Conservation (phyloP, 92 coral and sea anemone species). For the Ricordea florida region DNA sequence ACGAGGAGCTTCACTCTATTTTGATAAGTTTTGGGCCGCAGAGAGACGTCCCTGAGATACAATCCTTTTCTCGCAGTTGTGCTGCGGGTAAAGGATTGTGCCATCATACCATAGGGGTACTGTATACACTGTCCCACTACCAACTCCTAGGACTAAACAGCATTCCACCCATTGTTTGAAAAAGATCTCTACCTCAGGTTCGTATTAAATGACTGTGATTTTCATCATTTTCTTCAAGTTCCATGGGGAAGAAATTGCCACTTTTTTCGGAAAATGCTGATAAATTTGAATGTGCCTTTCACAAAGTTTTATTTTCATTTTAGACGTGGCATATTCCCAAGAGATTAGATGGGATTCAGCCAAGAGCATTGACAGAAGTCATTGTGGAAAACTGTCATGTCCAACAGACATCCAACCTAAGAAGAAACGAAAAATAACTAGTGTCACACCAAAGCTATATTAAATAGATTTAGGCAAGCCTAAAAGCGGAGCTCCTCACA, state of each 20-base stretch:
- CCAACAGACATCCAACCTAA: constrained; percentile 14
- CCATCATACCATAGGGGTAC: not conserved
- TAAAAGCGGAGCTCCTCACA: no score
- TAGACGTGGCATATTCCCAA: constrained; percentile 59
- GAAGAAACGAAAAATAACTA: constrained; percentile 1
- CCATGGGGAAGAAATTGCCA: no score
- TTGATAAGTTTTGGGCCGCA: not conserved
- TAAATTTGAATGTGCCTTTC: not conserved
- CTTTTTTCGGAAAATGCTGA: not conserved
- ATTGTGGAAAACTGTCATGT: not conserved
- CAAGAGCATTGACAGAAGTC: constrained; percentile 4
- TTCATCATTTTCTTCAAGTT: no score
- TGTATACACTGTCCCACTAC: not conserved
- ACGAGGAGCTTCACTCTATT: no score
- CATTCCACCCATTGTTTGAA: not conserved
- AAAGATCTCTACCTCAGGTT: not conserved
- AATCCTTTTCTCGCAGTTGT: not conserved
- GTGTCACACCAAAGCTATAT: constrained; percentile 5
- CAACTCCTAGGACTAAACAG: not conserved
- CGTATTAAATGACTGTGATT: not conserved
- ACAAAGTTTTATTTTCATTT: not conserved
- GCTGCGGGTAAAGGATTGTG: not conserved
- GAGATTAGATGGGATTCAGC: constrained; percentile 33
- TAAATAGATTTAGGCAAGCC: no score
- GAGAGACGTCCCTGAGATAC: no score